Base-by-base conservation (phyloP, 1,140 invertebrate genomes). In the Aphaenogaster rudis region DNA sequence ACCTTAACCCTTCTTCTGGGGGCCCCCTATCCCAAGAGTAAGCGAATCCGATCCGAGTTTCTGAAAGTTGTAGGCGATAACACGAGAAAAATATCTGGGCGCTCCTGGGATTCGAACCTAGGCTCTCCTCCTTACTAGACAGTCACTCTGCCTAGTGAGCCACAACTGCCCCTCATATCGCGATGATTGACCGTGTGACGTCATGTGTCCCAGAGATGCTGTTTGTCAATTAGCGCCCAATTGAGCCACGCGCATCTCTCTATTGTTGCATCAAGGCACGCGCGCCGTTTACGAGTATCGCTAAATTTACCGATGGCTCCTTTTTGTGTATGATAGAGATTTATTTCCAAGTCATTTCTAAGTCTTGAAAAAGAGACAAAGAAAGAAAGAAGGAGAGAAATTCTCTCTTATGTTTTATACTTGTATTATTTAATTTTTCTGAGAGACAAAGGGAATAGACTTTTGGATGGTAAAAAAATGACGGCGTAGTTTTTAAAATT, bases 141-240 rank as follows among this genome's bases (percentile, higher is more conserved):
- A 28, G 21, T 28, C 21, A 28, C 21, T 28, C 21, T 28, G 21
- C 21, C 21, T 28, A 28, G 21, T 28, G 21, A 28, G 21, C 21
- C 21, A 28, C 21, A 28, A 28, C 21, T 28, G 21, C 0, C 0
- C 21, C 85, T 86, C 52, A 64, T 45, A 54, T 42, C 42, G 69
- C 45, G 79, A 88, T 48, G 52, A 85, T 66, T 86, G 63, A 11
- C 2, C 54, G 0, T 39, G 21, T 89, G 87, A 91, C 77, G 89
- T 90, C 87, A 91, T 85, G 17, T 80, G 64, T 48, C 36, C 13
- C 71, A 87, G 82, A 87, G 84, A 88, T 79, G 42, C 91, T 91
- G 80, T 94, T 94, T 92, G 92, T 93, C 93, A 94, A 94, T 94
- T 94, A 94, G 77, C 74, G 91, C 76, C 92, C 91, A 94, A 94